Conservation (phyloP, 1,140 invertebrate species). For the Drosophila ironensis region DNA sequence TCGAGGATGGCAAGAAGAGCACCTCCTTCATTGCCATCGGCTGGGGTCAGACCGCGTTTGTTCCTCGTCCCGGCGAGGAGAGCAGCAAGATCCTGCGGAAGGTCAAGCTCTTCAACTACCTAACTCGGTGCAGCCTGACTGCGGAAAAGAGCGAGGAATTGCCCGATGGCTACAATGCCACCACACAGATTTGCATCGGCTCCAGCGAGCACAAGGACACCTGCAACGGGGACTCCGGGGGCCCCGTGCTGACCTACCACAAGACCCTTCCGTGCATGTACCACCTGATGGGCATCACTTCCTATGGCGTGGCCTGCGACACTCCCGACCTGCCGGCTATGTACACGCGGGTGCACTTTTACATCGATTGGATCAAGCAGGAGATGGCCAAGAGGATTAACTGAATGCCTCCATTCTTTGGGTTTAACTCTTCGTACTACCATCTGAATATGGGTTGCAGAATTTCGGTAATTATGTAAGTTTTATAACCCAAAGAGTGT, state of each 20-base stretch:
- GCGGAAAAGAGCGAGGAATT: slow-evolving; percentile 55
- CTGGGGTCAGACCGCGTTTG: slow-evolving; percentile 43
- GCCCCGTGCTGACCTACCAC: slow-evolving; percentile 64
- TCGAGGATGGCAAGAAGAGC: slow-evolving; percentile 20
- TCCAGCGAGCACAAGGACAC: slow-evolving; percentile 82
- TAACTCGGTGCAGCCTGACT: slow-evolving; percentile 57
- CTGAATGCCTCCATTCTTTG: too few relatives aligned
- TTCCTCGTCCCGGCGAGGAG: background rate
- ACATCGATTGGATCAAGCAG: slow-evolving; percentile 66
- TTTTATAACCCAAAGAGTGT: too few relatives aligned
- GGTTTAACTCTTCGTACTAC: too few relatives aligned
- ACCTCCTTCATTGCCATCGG: slow-evolving; percentile 43
- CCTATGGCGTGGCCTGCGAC: slow-evolving; percentile 56
- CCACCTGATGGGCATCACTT: slow-evolving; percentile 68
- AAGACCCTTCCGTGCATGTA: slow-evolving; percentile 56
- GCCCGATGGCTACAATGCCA: slow-evolving; percentile 81
- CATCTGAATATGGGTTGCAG: too few relatives aligned
- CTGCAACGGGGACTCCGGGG: slow-evolving; percentile 80
- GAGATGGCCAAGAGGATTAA: slow-evolving; percentile 22
- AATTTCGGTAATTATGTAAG: too few relatives aligned
- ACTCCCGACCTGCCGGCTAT: slow-evolving; percentile 48
- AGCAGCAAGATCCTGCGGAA: slow-evolving; percentile 81
- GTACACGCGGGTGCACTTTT: slow-evolving; percentile 67
- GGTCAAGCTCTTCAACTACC: slow-evolving; percentile 80
- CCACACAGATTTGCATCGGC: slow-evolving; percentile 87